phyloP scores from a whole-genome alignment of 2,113 vertebrate species.

The Pygoscelis antarcticus region DNA sequence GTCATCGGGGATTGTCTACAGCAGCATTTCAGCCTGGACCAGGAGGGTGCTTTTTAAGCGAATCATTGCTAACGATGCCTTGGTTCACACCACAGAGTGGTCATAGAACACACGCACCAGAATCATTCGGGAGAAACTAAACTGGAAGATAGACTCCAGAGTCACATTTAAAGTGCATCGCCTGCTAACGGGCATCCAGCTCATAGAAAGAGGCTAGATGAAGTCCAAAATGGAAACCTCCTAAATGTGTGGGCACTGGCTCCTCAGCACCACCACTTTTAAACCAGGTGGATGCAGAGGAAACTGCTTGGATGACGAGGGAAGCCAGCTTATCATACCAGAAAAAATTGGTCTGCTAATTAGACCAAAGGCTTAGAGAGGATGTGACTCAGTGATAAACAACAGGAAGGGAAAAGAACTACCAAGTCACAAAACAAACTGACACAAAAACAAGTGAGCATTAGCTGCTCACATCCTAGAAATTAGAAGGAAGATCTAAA shows the following conservation, averaged over 20 bases:
- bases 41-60: not conserved
- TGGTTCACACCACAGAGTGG: not conserved
- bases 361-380: not conserved
- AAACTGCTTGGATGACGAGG: not conserved
- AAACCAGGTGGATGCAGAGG: not conserved
- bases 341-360: not conserved
- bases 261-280: not conserved
- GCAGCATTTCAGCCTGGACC: not conserved
- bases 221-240: not conserved
- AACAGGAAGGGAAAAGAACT: not conserved
- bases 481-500: not conserved
- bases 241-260: not conserved
- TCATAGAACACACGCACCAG: not conserved
- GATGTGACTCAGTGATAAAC: conserved; percentile 33
- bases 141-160: not conserved
- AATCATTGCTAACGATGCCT: not conserved
- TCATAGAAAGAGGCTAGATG: not conserved
- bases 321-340: not conserved
- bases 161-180: not conserved
- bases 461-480: not conserved
- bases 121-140: not conserved
- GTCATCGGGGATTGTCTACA: not conserved
- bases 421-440: not conserved
- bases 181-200: not conserved
- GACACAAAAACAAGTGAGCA: not conserved